phyloP scores from a whole-genome alignment of 2,113 vertebrate species.

The Galbula dea region DNA sequence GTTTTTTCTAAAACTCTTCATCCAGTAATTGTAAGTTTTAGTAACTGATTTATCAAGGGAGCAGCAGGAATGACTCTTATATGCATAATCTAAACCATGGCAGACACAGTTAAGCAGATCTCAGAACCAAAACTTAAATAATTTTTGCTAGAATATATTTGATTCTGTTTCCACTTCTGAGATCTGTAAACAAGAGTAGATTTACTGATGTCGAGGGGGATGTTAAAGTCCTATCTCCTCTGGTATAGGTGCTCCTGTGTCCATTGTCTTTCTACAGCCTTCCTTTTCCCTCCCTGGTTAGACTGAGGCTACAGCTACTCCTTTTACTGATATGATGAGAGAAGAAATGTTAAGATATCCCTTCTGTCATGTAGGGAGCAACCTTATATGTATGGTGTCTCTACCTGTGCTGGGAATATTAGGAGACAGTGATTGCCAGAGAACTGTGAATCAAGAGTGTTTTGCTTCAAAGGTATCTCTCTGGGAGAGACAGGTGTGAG shows the following conservation, averaged over 20 bases:
- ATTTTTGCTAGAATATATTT: background rate
- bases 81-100: background rate
- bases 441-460: background rate
- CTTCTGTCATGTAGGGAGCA: background rate
- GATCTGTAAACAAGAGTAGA: background rate
- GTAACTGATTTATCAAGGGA: background rate
- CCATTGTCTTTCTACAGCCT: background rate
- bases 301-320: background rate
- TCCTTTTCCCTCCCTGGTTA: background rate
- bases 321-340: background rate
- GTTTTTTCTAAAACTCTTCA: background rate
- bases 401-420: background rate
- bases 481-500: background rate
- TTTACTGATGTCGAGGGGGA: background rate
- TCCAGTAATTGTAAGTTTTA: background rate
- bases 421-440: background rate
- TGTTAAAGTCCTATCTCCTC: background rate
- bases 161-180: background rate
- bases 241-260: background rate
- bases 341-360: background rate
- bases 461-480: background rate
- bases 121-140: background rate
- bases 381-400: background rate
- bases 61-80: background rate
- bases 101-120: background rate